Base-by-base conservation (phyloP, 2,113 vertebrate genomes). In the Clarias gariepinus region DNA sequence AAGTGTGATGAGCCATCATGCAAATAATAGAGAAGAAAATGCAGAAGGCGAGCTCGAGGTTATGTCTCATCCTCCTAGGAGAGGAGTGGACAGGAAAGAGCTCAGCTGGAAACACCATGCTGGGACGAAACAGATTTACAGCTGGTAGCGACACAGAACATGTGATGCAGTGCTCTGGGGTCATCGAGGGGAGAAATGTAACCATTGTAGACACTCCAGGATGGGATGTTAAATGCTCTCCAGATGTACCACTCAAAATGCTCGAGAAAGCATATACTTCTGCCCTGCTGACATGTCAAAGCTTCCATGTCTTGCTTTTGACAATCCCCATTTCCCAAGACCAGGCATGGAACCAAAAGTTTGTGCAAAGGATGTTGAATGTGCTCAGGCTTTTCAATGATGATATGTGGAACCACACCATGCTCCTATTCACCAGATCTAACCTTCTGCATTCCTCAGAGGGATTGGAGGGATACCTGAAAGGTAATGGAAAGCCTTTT, bases 401-500 rank as follows among this genome's bases (percentile, higher is more conserved):
- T 73, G 71, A 74, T 19, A 60, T 60, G 13, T 74, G 83, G 68
- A 84, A 66, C 28, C 83, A 73, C 47, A 84, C 83, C 68, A 85
- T 81, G 57, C 19, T 81, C 15, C 58, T 81, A 4, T 81, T 81
- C 79, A 81, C 79, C 79, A 61, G 58, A 61, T 15, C 30, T 41
- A 33, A 61, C 58, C 79, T 33, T 60, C 58, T 81, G 58, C 4
- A 63, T 61, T 15, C 30, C 33, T 12, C 58, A 61, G 47, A 47
- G 47, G 58, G 30, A 41, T 61, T 81, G 2, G 79, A 81, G 30
- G 30, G 5, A 61, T 81, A 81, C 28, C 30, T 81, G 30, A 2
- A 60, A 41, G 57, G 58, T 21, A 81, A 13, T 1, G 79, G 55
- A 30, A 18, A 63, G 58, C 28, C 79, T 57, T 36, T 81, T 11